Percentiles rank a stretch among this genome's conserved stretches.
Evolutionary conservation across 2,888 invertebrate genomes (phyloP).

Genomic region (Sarcophaga rosellei): DNA sequence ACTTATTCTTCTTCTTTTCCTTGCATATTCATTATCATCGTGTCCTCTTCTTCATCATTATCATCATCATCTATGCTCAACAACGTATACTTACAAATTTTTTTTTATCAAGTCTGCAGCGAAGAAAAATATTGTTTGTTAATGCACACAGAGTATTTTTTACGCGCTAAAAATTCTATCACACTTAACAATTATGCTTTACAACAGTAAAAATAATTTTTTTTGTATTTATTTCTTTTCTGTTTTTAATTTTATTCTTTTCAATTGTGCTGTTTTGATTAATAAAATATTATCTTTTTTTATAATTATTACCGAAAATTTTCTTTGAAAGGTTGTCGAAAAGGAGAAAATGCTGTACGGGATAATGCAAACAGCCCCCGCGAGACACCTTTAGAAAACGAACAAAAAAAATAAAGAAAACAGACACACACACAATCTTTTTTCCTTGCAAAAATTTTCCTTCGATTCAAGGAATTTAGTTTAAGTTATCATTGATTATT

Average conservation of each 20-base stretch:
- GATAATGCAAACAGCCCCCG: constrained; percentile 51
- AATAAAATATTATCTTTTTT: constrained; percentile 29
- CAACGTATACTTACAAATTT: constrained; percentile 68
- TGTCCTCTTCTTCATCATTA: constrained; percentile 26
- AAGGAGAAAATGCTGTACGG: constrained; percentile 35
- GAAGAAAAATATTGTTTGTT: constrained; percentile 53
- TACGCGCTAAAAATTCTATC: constrained; percentile 63
- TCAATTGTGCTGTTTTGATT: neutral
- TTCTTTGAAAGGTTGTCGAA: constrained; percentile 2
- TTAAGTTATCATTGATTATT: constrained; percentile 31
- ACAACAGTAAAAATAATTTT: constrained; percentile 29
- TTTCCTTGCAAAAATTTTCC: constrained; percentile 31
- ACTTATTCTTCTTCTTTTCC: constrained; percentile 1
- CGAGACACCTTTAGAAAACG: constrained; percentile 25
- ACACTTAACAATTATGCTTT: constrained; percentile 15
- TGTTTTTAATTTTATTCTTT: constrained; percentile 1
- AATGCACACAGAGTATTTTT: constrained; percentile 57
- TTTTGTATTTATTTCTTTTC: constrained; percentile 4
- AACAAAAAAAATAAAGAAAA: constrained; percentile 16
- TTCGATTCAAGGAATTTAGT: constrained; percentile 10
- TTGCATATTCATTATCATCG: constrained; percentile 1
- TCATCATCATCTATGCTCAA: constrained; percentile 51
- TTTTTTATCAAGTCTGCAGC: constrained; percentile 61
- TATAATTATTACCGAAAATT: constrained; percentile 18
- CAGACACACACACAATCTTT: constrained; percentile 14